Evolutionary conservation across 2,888 invertebrate species (phyloP).

Genomic region (Megalurothrips usitatus): DNA sequence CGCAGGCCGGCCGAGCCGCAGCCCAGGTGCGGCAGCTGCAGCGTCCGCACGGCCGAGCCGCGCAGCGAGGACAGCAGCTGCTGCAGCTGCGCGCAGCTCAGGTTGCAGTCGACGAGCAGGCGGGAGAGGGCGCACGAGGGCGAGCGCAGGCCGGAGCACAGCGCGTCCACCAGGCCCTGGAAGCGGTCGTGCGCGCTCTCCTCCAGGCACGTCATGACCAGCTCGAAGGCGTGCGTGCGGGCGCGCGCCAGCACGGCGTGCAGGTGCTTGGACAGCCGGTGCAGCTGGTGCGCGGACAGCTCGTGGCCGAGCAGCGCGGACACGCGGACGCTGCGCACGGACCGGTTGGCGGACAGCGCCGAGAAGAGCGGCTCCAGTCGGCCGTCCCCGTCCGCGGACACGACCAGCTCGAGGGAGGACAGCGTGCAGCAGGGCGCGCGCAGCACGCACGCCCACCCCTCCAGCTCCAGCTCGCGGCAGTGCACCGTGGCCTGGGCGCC

Average conservation of each 20-base stretch:
- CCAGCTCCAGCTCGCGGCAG: slow-evolving; percentile 49
- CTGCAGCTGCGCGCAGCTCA: slow-evolving; percentile 52
- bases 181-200: slow-evolving; percentile 52
- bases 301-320: slow-evolving; percentile 53
- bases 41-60: slow-evolving; percentile 50
- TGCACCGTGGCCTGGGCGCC: slow-evolving; percentile 38
- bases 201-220: slow-evolving; percentile 53
- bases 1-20: slow-evolving; percentile 53
- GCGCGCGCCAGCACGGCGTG: slow-evolving; percentile 50
- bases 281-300: slow-evolving; percentile 51
- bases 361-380: slow-evolving; percentile 51
- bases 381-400: slow-evolving; percentile 42
- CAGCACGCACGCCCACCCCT: slow-evolving; percentile 52
- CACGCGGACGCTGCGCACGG: slow-evolving; percentile 51
- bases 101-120: slow-evolving; percentile 53
- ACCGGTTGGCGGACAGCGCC: slow-evolving; percentile 51
- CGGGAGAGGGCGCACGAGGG: slow-evolving; percentile 41
- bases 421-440: slow-evolving; percentile 49
- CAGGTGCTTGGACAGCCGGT: slow-evolving; percentile 49
- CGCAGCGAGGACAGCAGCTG: slow-evolving; percentile 51
- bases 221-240: slow-evolving; percentile 51
- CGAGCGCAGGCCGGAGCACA: slow-evolving; percentile 43
- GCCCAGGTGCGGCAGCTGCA: slow-evolving; percentile 54
- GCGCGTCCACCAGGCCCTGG: slow-evolving; percentile 53
- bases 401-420: slow-evolving; percentile 51